A percentile compares a stretch with the other conserved stretches of the same genome.
phyloP scores from a whole-genome alignment of 1,140 invertebrate species.

The Drosophila melanica region DNA sequence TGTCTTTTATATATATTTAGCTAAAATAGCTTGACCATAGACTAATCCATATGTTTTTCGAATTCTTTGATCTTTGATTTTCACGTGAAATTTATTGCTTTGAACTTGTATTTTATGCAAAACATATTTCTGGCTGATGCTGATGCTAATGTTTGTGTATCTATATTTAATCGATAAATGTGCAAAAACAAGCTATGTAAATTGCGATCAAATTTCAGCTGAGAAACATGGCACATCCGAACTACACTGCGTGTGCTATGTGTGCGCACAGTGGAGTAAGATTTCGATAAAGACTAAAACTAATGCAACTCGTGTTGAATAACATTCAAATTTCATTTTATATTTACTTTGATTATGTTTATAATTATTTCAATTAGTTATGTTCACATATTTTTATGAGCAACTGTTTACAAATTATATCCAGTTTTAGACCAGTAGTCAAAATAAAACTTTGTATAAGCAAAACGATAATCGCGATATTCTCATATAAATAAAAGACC shows the following conservation, averaged over 20 bases:
- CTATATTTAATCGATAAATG: slow-evolving; percentile 46
- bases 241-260: slow-evolving; percentile 9
- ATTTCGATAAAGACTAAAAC: neutral
- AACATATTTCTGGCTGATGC: neutral
- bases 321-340: neutral
- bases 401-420: slow-evolving; percentile 8
- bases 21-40: slow-evolving; percentile 10
- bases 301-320: neutral
- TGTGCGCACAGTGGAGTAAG: neutral
- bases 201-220: slow-evolving; percentile 26
- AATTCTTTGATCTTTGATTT: slow-evolving; percentile 58
- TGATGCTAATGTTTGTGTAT: slow-evolving; percentile 20
- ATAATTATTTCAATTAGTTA: neutral
- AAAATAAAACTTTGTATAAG: slow-evolving; percentile 7
- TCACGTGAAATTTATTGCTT: slow-evolving; percentile 42
- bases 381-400: neutral
- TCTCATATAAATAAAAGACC: slow-evolving; percentile 41
- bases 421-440: slow-evolving; percentile 31
- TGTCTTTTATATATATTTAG: neutral
- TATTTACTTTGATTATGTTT: neutral
- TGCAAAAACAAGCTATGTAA: slow-evolving; percentile 71
- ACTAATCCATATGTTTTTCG: slow-evolving; percentile 3
- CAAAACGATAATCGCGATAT: slow-evolving; percentile 24
- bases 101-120: slow-evolving; percentile 37
- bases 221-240: neutral